Base-by-base conservation (phyloP, 2,797 vertebrate genomes). In the Sebastes alutus region DNA sequence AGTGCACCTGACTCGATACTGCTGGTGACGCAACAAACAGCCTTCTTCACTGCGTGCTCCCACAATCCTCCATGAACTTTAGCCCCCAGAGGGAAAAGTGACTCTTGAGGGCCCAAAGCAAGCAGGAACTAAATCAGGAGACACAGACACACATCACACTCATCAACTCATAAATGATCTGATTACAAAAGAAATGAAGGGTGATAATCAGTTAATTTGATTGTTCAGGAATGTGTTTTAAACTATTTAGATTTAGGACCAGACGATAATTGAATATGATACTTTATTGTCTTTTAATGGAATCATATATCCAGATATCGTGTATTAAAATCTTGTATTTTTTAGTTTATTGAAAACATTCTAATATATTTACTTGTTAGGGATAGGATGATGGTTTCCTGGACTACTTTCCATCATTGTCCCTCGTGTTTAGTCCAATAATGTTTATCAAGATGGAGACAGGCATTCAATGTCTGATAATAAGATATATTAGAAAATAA, bases 1-100 rank as follows among this genome's bases (percentile, higher is more conserved):
- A 90, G 84, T 78, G 91, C 91, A 95, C 94, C 94, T 95, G 93
- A 96, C 84, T 92, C 94, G 90, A 85, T 87, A 86, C 84, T 84
- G 80, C 49, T 55, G 58, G 77, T 95, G 94, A 95, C 86, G 93
- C 91, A 93, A 95, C 85, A 32, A 49, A 33, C 71, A 82, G 89
- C 83, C 87, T 82, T 86, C 80, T 83, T 84, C 84, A 14, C 90
- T 88, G 89, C 71, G 62, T 80, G 88, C 88, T 90, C 82, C 91
- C 80, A 80, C 91, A 94, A 93, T 92, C 94, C 87, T 74, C 73
- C 49, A n/a, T 88, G 92, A 95, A 89, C 94, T 96, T 94, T 94
- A 83, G 75, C 91, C 90, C 78, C 78, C 52, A 9, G 60, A 83
- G 86, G 80, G 64, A 89, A 90, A 88, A 86, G 83, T 80, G 77